Evolutionary conservation across 1,140 invertebrate species (phyloP).

Genomic region (Tenebrio molitor): DNA sequence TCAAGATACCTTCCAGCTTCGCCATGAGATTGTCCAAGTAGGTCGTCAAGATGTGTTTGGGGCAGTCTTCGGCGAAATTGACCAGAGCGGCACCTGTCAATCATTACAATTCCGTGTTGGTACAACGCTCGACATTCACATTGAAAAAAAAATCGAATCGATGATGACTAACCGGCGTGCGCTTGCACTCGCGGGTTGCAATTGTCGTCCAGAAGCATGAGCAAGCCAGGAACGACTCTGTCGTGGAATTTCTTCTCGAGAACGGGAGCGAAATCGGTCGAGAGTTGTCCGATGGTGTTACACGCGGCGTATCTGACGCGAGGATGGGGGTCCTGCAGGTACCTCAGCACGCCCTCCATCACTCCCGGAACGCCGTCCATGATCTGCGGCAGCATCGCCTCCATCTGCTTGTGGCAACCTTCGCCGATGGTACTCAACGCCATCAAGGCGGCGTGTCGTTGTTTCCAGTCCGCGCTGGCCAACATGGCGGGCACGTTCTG

Average conservation of each 20-base stretch:
- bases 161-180: slow-evolving; percentile 75
- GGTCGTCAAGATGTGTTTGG: slow-evolving; percentile 91
- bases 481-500: slow-evolving; percentile 90
- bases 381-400: slow-evolving; percentile 90
- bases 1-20: slow-evolving; percentile 93
- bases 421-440: slow-evolving; percentile 98
- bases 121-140: too few species aligned
- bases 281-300: slow-evolving; percentile 99
- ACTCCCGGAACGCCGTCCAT: slow-evolving; percentile 91
- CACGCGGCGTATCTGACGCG: slow-evolving; percentile 97
- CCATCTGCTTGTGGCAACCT: slow-evolving; percentile 99
- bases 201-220: slow-evolving; percentile 93
- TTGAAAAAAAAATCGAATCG: neutral
- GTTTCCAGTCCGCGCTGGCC: slow-evolving; percentile 84
- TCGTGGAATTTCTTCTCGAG: slow-evolving; percentile 99
- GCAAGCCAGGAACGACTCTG: slow-evolving; percentile 91
- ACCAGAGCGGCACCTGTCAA: slow-evolving; percentile 87
- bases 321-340: slow-evolving; percentile 78
- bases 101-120: too few species aligned
- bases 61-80: slow-evolving; percentile 99
- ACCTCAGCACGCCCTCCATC: slow-evolving; percentile 70
- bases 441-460: slow-evolving; percentile 96
- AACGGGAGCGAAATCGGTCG: slow-evolving; percentile 96
- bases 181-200: slow-evolving; percentile 94
- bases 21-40: slow-evolving; percentile 93